A percentile compares a stretch with the other conserved stretches of the same genome.
phyloP scores from a whole-genome alignment of 2,797 vertebrate species.

The Leontopithecus rosalia region DNA sequence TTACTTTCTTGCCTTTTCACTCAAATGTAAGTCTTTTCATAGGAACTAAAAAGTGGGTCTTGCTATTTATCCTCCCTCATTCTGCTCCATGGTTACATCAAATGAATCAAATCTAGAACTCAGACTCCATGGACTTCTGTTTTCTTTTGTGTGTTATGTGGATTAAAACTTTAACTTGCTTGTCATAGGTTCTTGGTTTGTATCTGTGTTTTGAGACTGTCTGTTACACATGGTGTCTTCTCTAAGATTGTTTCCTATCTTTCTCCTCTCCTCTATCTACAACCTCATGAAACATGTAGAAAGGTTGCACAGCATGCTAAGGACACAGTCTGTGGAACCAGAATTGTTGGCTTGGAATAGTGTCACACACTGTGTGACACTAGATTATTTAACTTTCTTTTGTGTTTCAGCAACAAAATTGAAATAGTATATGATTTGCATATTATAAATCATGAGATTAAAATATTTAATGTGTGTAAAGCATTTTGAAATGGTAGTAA shows the following conservation, averaged over 20 bases:
- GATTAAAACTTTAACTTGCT: background rate
- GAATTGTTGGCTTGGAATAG: background rate
- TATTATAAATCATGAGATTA: background rate
- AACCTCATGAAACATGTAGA: background rate
- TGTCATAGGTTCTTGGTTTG: background rate
- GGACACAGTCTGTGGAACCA: fast-evolving
- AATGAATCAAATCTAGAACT: background rate
- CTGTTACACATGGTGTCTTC: background rate
- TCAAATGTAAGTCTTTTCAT: background rate
- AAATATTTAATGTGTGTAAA: background rate
- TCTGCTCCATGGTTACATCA: background rate
- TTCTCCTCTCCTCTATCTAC: fast-evolving
- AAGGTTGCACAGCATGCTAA: background rate
- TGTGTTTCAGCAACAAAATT: background rate
- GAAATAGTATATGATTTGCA: background rate
- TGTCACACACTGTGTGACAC: background rate
- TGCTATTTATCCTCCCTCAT: background rate
- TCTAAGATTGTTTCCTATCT: background rate
- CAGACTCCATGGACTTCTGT: fast-evolving
- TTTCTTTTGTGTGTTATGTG: background rate
- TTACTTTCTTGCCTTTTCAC: background rate
- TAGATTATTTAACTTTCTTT: background rate
- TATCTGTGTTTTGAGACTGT: background rate
- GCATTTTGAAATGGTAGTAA: background rate
- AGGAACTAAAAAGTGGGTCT: background rate